These are phyloP conservation scores for human DNA, from an alignment of 2,113 vertebrate species.

Conservation along the genomic window DNA sequence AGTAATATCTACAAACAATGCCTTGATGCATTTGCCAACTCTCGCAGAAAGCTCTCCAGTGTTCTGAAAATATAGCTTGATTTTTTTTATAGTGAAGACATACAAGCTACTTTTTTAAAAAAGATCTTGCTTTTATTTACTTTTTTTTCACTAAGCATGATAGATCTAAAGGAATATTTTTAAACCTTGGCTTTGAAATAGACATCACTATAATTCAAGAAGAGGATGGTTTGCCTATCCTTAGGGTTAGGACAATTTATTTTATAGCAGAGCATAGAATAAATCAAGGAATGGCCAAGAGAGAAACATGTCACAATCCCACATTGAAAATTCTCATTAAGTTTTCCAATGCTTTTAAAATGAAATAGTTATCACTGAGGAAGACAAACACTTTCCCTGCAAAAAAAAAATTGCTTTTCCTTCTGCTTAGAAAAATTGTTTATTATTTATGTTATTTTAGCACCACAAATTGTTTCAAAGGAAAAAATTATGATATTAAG, in stretches of 20 bases:
- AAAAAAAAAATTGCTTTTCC: neutral
- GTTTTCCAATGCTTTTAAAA: neutral
- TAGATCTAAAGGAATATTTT: slow-evolving; percentile 58
- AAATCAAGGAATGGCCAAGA: neutral
- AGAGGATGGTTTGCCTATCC: neutral
- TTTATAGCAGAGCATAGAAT: neutral
- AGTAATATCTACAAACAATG: slow-evolving; percentile 88
- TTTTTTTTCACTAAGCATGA: slow-evolving; percentile 2
- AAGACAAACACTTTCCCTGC: neutral
- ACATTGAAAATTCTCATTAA: neutral
- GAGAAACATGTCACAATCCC: neutral
- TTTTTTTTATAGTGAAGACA: slow-evolving; percentile 52
- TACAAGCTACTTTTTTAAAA: neutral
- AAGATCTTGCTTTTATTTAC: slow-evolving; percentile 47
- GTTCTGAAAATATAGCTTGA: slow-evolving; percentile 76
- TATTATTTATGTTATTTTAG: slow-evolving; percentile 27
- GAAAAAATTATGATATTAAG: neutral
- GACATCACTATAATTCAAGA: neutral
- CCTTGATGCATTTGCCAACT: slow-evolving; percentile 82
- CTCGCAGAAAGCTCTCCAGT: slow-evolving; percentile 76
- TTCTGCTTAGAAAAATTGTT: slow-evolving; percentile 18
- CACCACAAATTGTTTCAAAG: neutral
- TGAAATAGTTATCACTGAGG: neutral
- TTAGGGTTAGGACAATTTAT: slow-evolving; percentile 15
- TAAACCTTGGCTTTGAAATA: slow-evolving; percentile 61